These are phyloP conservation scores for Glaucidium brasilianum DNA, from an alignment of 2,113 vertebrate species.

Conservation along the genomic window DNA sequence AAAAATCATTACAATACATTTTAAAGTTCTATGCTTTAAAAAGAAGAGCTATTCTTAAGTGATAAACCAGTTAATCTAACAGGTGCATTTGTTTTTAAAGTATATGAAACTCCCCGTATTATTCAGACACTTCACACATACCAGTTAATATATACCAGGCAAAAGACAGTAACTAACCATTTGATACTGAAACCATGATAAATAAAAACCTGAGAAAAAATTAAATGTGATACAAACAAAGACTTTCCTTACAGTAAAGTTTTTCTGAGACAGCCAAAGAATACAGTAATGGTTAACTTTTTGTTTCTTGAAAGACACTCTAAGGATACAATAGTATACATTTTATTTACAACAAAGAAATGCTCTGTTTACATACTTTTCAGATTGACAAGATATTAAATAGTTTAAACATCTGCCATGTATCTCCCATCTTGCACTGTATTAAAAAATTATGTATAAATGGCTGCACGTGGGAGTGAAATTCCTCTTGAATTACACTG, in stretches of 20 bases:
- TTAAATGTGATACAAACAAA: not conserved
- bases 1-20: not conserved
- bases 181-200: not conserved
- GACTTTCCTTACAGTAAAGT: not conserved
- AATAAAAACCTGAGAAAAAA: not conserved
- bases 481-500: not conserved
- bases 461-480: not conserved
- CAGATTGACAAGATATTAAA: too few relatives aligned
- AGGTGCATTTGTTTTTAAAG: not conserved
- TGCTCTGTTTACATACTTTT: not conserved
- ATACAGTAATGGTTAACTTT: not conserved
- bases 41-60: not conserved
- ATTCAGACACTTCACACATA: not conserved
- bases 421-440: not conserved
- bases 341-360: not conserved
- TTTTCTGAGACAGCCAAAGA: not conserved
- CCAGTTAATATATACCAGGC: not conserved
- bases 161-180: not conserved
- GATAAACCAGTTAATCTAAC: not conserved
- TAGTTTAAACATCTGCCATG: not conserved
- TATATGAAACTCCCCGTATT: not conserved
- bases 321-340: fast-evolving
- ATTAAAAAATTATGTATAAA: not conserved
- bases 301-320: not conserved
- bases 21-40: not conserved